Percentiles rank a stretch among this genome's conserved stretches.
Evolutionary conservation across 2,113 vertebrate species (phyloP).

Genomic region (Myxocyprinus asiaticus): DNA sequence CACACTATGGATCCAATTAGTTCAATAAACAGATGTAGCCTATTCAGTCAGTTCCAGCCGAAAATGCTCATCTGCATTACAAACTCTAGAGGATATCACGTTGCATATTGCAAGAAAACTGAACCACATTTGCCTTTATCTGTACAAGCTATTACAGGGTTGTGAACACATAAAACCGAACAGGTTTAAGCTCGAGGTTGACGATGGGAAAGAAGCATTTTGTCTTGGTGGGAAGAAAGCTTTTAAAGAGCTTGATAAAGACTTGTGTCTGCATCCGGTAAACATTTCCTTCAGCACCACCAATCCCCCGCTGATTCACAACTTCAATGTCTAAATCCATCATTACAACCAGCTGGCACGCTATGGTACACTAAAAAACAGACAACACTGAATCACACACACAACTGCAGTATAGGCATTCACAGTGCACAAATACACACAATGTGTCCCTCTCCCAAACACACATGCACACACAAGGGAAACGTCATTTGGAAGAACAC

Average conservation of each 20-base stretch:
- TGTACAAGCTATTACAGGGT: neutral
- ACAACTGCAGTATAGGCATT: slow-evolving; percentile 3
- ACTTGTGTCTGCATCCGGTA: slow-evolving; percentile 49
- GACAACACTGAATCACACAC: slow-evolving; percentile 18
- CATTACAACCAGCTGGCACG: slow-evolving; percentile 63
- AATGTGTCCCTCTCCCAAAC: neutral
- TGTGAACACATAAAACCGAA: slow-evolving; percentile 18
- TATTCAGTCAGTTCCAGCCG: too few relatives aligned
- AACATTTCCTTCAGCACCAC: slow-evolving; percentile 62
- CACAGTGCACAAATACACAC: neutral
- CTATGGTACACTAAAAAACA: slow-evolving; percentile 40
- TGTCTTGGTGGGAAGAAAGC: slow-evolving; percentile 40
- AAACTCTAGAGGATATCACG: neutral
- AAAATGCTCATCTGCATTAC: neutral
- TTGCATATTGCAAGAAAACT: neutral
- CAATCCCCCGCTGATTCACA: slow-evolving; percentile 68
- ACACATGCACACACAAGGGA: neutral
- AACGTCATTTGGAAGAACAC: slow-evolving; percentile 19
- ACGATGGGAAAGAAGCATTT: slow-evolving; percentile 38
- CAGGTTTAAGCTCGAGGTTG: neutral
- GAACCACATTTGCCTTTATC: neutral
- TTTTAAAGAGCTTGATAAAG: slow-evolving; percentile 51
- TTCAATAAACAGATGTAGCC: too few relatives aligned
- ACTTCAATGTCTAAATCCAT: slow-evolving; percentile 63
- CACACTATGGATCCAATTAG: too few relatives aligned